Base-by-base conservation (phyloP, 2,888 invertebrate species). In the Hirtodrosophila alboralis region DNA sequence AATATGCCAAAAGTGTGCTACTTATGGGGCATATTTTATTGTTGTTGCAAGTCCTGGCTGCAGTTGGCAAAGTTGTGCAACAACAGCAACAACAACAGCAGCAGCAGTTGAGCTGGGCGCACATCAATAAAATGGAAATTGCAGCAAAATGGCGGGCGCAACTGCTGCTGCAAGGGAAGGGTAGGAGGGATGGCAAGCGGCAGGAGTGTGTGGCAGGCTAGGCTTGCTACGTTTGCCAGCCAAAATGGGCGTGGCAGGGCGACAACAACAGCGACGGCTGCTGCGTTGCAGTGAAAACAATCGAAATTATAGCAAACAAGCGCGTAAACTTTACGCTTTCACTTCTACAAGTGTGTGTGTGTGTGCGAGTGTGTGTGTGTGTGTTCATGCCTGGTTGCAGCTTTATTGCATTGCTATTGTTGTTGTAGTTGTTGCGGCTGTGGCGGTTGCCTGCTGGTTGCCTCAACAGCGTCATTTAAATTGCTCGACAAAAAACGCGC, bases 241-340 rank as follows among this genome's bases (percentile, higher is more conserved):
- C 47, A 33, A 21, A 21, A 45, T 40, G 61, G 84, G 67, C 48
- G 67, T 60, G 70, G 47, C 60, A 16, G 41, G 26, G 40, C 21
- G 21, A 0, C 3, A 23, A 13, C 43, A 43, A 47, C 28, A 21
- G 13, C 45, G 34, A 16, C 53, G 48, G 54, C 52, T 49, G 41
- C 48, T 43, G 51, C 33, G 49, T 37, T 57, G 59, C 66, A 79
- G 84, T 59, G 69, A 80, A 86, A 83, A 83, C 81, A 86, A 83
- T 83, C 86, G 86, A 86, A 83, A 83, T 83, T 83, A 83, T 84
- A 69, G 84, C 81, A 80, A 84, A 84, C 86, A 84, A 84, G 81
- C 76, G 81, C 81, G 84, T 76, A 76, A 81, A 84, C 64, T 86
- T 80, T 84, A 67, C 80, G 81, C 86, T 79, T 70, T 78, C 71